A percentile compares a stretch with the other conserved stretches of the same genome.
Conservation (phyloP, 2,113 vertebrate genomes). For the Carassius gibelio region DNA sequence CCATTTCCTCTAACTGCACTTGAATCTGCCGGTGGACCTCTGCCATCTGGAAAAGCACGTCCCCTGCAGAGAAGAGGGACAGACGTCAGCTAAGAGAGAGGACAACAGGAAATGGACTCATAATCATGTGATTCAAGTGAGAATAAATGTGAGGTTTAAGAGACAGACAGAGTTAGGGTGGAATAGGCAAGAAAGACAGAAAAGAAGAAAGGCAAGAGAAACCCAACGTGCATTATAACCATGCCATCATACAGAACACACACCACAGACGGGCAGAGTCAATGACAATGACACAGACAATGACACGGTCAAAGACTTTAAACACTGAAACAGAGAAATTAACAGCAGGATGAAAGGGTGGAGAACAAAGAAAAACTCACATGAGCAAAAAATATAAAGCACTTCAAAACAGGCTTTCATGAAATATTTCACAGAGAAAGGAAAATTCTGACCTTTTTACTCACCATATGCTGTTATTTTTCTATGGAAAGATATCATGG, state of each 20-base stretch:
- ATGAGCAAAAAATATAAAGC: constrained; percentile 4
- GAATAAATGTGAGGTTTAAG: neutral
- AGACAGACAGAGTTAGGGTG: neutral
- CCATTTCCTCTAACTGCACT: constrained; percentile 97
- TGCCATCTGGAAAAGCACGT: constrained; percentile 98
- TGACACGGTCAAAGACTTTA: constrained; percentile 51
- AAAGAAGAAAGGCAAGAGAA: constrained; percentile 39
- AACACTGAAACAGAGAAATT: constrained; percentile 33
- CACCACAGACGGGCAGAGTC: constrained; percentile 47
- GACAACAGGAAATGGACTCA: constrained; percentile 45
- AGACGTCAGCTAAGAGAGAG: constrained; percentile 44
- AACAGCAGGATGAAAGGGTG: neutral
- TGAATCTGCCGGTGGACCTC: constrained; percentile 99
- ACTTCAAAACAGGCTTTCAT: constrained; percentile 25
- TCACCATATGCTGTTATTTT: constrained; percentile 14
- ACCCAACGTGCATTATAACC: constrained; percentile 64
- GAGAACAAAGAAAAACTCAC: constrained; percentile 20
- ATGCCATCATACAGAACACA: constrained; percentile 64
- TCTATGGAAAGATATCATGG: constrained; percentile 15
- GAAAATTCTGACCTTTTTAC: constrained; percentile 35
- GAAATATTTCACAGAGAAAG: neutral
- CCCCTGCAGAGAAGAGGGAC: constrained; percentile 78
- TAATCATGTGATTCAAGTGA: constrained; percentile 27
- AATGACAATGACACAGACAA: constrained; percentile 45
- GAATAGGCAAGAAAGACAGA: neutral